Evolutionary conservation across 2,797 vertebrate species (phyloP), one percentile per base, ranked within the genome.

Genomic region (Hapalemur alaotrensis): DNA sequence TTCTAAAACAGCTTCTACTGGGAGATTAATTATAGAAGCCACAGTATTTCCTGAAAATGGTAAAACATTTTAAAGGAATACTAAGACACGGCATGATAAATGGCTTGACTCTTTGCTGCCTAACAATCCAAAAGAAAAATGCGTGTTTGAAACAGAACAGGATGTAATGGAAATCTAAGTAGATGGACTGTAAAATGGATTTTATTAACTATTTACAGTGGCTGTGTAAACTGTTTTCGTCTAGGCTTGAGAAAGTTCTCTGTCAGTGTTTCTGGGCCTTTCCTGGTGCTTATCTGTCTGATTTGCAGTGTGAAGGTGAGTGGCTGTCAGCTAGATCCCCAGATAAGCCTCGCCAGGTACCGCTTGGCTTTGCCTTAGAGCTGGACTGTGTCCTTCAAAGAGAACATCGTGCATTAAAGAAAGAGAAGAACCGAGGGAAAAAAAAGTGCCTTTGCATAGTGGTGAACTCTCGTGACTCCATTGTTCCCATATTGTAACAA

Each of bases 161-260:
- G 98, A 90, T 92, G 96, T 97, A 96, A 93, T 83, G 85, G 89
- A 96, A 98, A 96, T 84, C 97, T 97, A 98, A 95, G 30, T 88
- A 89, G 28, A 84, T 91, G 78, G 38, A 63, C 96, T 98, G 96
- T 95, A 96, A 96, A 94, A 22, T 88, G 96, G 83, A 61, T 72
- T 97, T 97, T 9, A 95, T 96, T 82, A 98, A 94, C 95, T 98
- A 97, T 98, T 97, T 94, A 93, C 92, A 91, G 61, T 70, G 82
- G 67, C 89, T 87, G 12, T 91, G 65, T 96, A 94, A 96, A 97
- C 96, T 79, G 94, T 0, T 70, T 92, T 93, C 2, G 20, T 96
- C 97, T 48, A 1, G 48, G 93, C 88, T 93, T 95, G 52, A 91
- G 96, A 97, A 96, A 5, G 5, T n/a, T 91, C 86, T 50, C 76